phyloP scores from a whole-genome alignment of 2,797 vertebrate species.

The Enteromius radiatus region DNA sequence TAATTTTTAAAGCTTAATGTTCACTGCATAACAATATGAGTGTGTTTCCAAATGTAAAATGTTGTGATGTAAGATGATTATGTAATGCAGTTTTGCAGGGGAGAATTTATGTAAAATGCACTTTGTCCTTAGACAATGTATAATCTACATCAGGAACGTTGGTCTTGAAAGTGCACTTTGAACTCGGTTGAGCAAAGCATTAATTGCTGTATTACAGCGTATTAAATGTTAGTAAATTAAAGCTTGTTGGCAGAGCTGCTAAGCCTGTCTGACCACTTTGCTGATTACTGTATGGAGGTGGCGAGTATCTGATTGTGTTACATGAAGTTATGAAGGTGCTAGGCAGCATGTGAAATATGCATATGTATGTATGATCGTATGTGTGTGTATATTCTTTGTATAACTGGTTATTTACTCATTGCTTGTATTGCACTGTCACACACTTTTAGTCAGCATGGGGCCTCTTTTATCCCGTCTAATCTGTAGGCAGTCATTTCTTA shows the following conservation, averaged over 20 bases:
- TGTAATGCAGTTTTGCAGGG: background rate
- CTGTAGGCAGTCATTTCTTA: conserved; percentile 33
- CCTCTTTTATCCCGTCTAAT: conserved; percentile 39
- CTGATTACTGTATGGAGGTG: background rate
- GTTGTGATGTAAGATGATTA: background rate
- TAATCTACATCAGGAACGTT: background rate
- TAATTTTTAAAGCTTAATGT: background rate
- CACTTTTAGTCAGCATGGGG: conserved; percentile 4
- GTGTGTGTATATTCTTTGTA: background rate
- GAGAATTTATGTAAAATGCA: conserved; percentile 28
- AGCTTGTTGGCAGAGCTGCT: background rate
- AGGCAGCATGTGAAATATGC: background rate
- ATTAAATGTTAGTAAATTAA: conserved; percentile 16
- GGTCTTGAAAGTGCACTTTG: conserved; percentile 12
- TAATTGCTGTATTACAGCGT: background rate
- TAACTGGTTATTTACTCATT: background rate
- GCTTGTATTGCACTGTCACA: conserved; percentile 2
- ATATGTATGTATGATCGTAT: too few species aligned
- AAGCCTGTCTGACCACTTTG: conserved; percentile 9
- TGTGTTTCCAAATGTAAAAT: background rate
- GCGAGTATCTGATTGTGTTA: background rate
- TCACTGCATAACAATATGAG: background rate
- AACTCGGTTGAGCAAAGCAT: conserved; percentile 8
- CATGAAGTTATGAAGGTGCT: background rate
- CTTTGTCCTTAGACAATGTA: conserved; percentile 38